A percentile compares a stretch with the other conserved stretches of the same genome.
Conservation (phyloP, 2,113 vertebrate genomes). For the Prolemur simus region DNA sequence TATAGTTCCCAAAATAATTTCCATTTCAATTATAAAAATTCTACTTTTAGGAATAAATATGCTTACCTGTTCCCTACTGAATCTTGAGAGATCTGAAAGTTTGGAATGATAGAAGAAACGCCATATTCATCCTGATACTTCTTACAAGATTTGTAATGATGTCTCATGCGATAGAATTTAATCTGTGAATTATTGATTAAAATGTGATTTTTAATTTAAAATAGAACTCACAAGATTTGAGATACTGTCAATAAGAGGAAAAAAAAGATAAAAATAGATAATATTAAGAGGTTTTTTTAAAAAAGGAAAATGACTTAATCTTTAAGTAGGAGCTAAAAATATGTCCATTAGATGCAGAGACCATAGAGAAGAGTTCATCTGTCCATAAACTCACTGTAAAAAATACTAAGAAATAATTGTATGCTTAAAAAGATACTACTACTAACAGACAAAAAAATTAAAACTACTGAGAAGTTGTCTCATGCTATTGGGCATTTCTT, state of each 20-base stretch:
- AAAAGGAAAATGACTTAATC: not conserved
- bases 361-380: not conserved
- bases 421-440: not conserved
- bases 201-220: conserved; percentile 77
- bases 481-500: not conserved
- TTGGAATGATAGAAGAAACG: conserved; percentile 84
- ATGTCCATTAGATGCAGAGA: not conserved
- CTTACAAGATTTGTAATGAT: conserved; percentile 90
- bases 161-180: conserved; percentile 88
- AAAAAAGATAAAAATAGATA: not conserved
- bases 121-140: conserved; percentile 91
- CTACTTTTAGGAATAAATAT: conserved; percentile 59
- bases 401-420: conserved; percentile 38
- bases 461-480: not conserved
- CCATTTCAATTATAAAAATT: conserved; percentile 41
- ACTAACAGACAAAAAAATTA: not conserved
- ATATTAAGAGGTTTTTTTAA: not conserved
- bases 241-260: conserved; percentile 61
- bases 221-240: conserved; percentile 49
- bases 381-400: not conserved
- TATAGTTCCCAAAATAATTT: not conserved
- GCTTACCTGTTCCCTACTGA: conserved; percentile 87
- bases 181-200: conserved; percentile 84
- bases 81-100: conserved; percentile 86
- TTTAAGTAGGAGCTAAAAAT: conserved; percentile 9